Evolutionary conservation across 2,888 invertebrate genomes (phyloP).

Genomic region (Dicyrtoma fusca): DNA sequence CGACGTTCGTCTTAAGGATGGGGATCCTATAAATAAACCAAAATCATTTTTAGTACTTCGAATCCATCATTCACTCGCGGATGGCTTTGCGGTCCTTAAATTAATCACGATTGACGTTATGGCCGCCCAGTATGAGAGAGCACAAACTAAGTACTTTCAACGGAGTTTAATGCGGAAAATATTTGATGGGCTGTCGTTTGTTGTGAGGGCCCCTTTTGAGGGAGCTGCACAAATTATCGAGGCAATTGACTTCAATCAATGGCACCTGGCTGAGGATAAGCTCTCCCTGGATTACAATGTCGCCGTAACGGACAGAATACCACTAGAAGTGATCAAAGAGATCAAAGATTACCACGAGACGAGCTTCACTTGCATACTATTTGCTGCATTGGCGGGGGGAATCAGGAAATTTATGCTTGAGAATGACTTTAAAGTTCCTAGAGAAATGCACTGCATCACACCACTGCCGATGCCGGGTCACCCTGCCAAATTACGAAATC

Average conservation of each 20-base stretch:
- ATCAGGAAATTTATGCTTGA: conserved; percentile 47
- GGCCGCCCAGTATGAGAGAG: conserved; percentile 25
- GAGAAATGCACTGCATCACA: conserved; percentile 33
- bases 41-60: conserved; percentile 43
- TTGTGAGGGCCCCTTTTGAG: conserved; percentile 36
- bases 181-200: neutral
- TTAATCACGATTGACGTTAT: conserved; percentile 35
- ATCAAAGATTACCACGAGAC: conserved; percentile 40
- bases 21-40: conserved; percentile 25
- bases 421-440: conserved; percentile 39
- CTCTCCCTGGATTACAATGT: conserved; percentile 40
- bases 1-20: conserved; percentile 34
- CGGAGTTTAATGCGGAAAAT: conserved; percentile 21
- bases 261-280: conserved; percentile 47
- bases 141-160: conserved; percentile 14
- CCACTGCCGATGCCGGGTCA: conserved; percentile 32
- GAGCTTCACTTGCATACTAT: conserved; percentile 46
- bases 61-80: conserved; percentile 51
- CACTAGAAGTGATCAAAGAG: conserved; percentile 42
- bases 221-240: conserved; percentile 36
- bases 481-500: conserved; percentile 9
- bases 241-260: conserved; percentile 50
- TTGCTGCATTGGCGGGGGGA: conserved; percentile 53
- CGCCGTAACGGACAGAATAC: conserved; percentile 41
- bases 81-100: conserved; percentile 41